Evolutionary conservation across 2,113 vertebrate genomes (phyloP), one percentile per base, ranked within the genome.

Genomic region (Vombatus ursinus): DNA sequence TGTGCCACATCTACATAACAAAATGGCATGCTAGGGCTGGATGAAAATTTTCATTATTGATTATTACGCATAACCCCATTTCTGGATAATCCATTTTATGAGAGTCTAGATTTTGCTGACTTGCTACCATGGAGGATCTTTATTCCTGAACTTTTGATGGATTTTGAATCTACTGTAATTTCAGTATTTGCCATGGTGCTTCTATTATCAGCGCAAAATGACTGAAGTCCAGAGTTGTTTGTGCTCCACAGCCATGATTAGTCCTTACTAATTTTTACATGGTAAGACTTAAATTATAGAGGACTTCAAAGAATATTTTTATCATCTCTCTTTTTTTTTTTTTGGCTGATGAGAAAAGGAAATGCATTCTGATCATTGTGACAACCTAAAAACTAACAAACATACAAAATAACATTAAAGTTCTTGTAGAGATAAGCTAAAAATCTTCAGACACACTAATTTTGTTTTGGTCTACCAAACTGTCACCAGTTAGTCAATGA

Each of bases 1-100:
- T 98, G 99, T 92, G 96, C 99, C 92, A 99, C 99, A 95, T 99
- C 99, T 0, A 99, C 98, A 52, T 99, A 99, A 54, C 99, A 99
- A 90, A 98, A n/a, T 22, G 98, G 89, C 97, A 94, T 98, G 99
- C 99, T 99, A 8, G 99, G 99, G 14, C 95, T 47, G 92, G 97
- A 50, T 99, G 98, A 96, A 99, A 99, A 98, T 99, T 99, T 98
- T 99, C 99, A 98, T 99, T 99, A 98, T 99, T 99, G 98, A 99
- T 99, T 96, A 99, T 99, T 97, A 99, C 14, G 94, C 99, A 99
- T 28, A 99, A 94, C 47, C 99, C 99, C 93, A 99, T 99, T 98
- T 98, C 98, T 93, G 99, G 99, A 97, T 99, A 99, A 92, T 99
- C 98, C 97, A 99, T 99, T 96, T 98, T 99, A 97, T 57, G 98